Evolutionary conservation across 2,888 invertebrate genomes (phyloP).

Genomic region (Bimastos eiseni): DNA sequence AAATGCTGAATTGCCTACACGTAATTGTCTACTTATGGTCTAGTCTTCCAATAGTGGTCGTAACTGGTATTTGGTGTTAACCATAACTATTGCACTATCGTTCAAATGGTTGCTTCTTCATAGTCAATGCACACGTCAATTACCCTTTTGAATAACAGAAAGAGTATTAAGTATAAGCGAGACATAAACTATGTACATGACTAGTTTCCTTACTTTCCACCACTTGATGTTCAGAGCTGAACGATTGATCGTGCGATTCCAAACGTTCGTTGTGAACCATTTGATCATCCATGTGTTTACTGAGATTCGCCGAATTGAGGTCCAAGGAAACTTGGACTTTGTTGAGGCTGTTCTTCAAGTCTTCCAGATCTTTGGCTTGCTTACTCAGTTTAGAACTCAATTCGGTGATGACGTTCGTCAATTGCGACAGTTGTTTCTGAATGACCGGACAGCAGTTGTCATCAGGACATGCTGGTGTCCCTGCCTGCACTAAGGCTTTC

Average conservation of each 20-base stretch:
- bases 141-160: too few species aligned
- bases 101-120: too few species aligned
- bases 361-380: conserved; percentile 13
- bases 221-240: background rate
- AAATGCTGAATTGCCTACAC: too few species aligned
- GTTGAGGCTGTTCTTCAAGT: too few species aligned
- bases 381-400: background rate
- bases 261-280: background rate
- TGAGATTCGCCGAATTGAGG: background rate
- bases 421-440: background rate
- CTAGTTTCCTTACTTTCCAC: background rate
- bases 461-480: too few species aligned
- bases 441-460: background rate
- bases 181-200: background rate
- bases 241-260: background rate
- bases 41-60: too few species aligned
- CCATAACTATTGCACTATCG: too few species aligned
- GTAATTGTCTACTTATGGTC: too few species aligned
- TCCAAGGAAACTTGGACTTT: too few species aligned
- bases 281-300: background rate
- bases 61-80: too few species aligned
- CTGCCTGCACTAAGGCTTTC: too few species aligned
- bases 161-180: background rate
- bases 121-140: too few species aligned
- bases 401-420: background rate